Conservation (phyloP, 2,113 vertebrate species). For the Climacteris rufus region DNA sequence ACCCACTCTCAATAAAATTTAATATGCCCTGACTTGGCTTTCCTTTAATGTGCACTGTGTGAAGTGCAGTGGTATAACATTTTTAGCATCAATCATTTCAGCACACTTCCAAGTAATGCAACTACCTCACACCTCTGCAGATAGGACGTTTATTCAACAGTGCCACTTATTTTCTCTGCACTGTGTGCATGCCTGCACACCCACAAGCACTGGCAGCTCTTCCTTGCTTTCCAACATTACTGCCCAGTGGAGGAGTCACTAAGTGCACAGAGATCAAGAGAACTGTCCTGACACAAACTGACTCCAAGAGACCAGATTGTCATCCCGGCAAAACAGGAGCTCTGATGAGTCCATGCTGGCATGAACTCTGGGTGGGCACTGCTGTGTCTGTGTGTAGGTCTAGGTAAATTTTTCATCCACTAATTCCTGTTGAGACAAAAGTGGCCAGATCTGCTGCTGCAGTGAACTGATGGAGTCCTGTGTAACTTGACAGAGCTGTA, state of each 20-base stretch:
- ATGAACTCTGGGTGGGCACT: no score
- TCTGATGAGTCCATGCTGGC: not conserved
- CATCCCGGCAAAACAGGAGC: not conserved
- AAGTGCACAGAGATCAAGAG: not conserved
- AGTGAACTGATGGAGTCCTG: not conserved
- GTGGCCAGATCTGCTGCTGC: not conserved
- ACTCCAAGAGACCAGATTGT: not conserved
- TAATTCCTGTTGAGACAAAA: not conserved
- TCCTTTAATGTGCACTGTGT: slow-evolving; percentile 41
- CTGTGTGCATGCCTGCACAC: not conserved
- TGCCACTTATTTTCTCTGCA: not conserved
- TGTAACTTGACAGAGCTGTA: not conserved
- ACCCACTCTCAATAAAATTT: slow-evolving; percentile 55
- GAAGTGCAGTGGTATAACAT: not conserved
- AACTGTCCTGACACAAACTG: not conserved
- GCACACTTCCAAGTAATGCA: not conserved
- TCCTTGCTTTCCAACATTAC: not conserved
- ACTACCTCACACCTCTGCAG: slow-evolving; percentile 22
- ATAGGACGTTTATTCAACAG: not conserved
- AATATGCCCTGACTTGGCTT: slow-evolving; percentile 45
- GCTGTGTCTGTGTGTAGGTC: not conserved
- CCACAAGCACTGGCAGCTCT: not conserved
- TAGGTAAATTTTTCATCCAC: not conserved
- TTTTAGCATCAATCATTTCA: slow-evolving; percentile 44
- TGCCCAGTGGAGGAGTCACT: not conserved